phyloP scores from a whole-genome alignment of 2,113 vertebrate genomes.

The Cariama cristata region DNA sequence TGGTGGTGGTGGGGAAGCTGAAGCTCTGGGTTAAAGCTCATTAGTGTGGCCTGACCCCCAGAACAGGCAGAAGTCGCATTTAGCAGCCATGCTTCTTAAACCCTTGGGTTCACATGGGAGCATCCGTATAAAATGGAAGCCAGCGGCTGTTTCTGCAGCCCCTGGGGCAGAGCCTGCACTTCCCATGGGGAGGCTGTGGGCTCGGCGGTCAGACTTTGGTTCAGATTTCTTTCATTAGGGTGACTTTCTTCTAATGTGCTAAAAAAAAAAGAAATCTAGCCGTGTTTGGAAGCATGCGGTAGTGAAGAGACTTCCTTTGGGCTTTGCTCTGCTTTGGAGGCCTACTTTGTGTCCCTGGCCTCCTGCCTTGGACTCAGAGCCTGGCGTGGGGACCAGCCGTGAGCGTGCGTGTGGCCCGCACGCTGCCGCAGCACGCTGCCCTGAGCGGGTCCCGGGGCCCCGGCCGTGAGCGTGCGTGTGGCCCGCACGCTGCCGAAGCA shows the following conservation, averaged over 20 bases:
- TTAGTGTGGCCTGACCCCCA: not conserved
- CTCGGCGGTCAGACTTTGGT: accelerated
- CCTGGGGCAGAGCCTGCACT: not conserved
- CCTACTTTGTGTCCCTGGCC: not conserved
- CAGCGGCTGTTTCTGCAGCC: not conserved
- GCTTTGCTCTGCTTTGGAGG: not conserved
- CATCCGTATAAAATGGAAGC: not conserved
- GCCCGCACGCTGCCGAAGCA: accelerated
- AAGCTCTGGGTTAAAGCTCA: not conserved
- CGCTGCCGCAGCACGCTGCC: accelerated
- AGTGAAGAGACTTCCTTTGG: not conserved
- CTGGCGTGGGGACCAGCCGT: accelerated
- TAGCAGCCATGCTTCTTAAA: not conserved
- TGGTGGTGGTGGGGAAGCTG: too few relatives aligned
- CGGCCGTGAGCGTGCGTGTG: too few relatives aligned
- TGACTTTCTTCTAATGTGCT: not conserved
- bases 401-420: accelerated
- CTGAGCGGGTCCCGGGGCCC: accelerated
- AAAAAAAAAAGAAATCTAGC: not conserved
- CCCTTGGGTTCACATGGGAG: not conserved
- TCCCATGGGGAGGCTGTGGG: accelerated
- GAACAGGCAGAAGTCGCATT: accelerated
- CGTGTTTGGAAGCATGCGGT: accelerated
- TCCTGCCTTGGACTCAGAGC: not conserved
- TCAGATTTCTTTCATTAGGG: not conserved